Base-by-base conservation (phyloP, 2,797 vertebrate species). In the Dermochelys coriacea region DNA sequence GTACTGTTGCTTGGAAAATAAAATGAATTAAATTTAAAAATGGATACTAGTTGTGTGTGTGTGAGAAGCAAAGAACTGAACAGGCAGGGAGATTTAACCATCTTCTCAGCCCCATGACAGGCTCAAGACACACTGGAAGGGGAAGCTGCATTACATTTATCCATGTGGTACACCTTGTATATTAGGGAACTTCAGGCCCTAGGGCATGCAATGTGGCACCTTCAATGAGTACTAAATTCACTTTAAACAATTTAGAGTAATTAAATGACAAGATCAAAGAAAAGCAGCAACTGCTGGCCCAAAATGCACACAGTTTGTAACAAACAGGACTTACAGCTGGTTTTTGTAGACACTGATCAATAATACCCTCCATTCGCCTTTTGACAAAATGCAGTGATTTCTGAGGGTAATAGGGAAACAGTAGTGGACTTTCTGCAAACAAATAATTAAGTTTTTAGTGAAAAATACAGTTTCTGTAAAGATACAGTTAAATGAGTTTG, bases 361-460 rank as follows among this genome's bases (percentile, higher is more conserved):
- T 99, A 84, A 99, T 97, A 2, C 80, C 98, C 95, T 99, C 99
- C 99, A 99, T 99, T 97, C 99, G 98, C 96, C 98, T 99, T 98
- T 99, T 99, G 90, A 99, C 99, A 93, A 99, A 99, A 98, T 99
- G 99, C 96, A 99, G 94, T 34, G 99, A 99, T 95, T 99, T 99
- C 97, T 99, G 98, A 68, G 99, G 99, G 96, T 99, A 99, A 55
- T 99, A 99, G 49, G 99, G 99, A 98, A 99, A 99, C 94, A 99
- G 98, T 97, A 99, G 97, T 3, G 99, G 99, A 89, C 99, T 99
- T 97, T 99, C 99, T 99, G 96, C 80, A 97, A 97, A 94, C 7
- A 95, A 59, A 93, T 37, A n/a, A 89, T 82, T 27, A 27, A 8
- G 91, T 82, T 27, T 9, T 84, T 2, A 18, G 10, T 77, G 27